These are phyloP conservation scores for Eupithecia pulchellata DNA, from an alignment of 2,888 invertebrate species.

Conservation along the genomic window DNA sequence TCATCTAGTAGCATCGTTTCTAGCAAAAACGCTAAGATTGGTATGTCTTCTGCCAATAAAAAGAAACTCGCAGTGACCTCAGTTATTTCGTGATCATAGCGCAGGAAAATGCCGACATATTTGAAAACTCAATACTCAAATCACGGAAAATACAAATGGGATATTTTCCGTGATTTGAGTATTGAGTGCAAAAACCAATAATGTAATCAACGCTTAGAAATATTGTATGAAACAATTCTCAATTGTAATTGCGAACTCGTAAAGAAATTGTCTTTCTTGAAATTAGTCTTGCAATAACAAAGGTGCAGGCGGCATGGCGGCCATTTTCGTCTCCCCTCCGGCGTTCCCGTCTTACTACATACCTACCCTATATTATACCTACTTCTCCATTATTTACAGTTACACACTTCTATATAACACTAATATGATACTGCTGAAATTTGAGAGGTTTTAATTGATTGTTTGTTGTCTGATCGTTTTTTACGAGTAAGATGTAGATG, in stretches of 20 bases:
- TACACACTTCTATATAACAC: constrained; percentile 37
- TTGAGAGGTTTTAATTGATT: not conserved
- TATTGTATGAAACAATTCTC: not conserved
- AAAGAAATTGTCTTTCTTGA: constrained; percentile 13
- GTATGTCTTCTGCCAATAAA: too few species aligned
- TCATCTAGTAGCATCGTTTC: too few species aligned
- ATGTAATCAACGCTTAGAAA: not conserved
- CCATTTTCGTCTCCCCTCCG: constrained; percentile 80
- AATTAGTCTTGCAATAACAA: constrained; percentile 45
- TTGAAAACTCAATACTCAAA: too few species aligned
- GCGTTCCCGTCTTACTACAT: constrained; percentile 46
- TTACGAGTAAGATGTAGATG: not conserved
- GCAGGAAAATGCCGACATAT: too few species aligned
- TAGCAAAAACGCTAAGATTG: too few species aligned
- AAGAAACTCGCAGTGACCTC: too few species aligned
- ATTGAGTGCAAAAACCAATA: not conserved
- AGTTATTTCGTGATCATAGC: too few species aligned
- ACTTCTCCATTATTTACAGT: constrained; percentile 43
- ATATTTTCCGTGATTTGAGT: too few species aligned
- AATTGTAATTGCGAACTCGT: not conserved
- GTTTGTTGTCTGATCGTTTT: not conserved
- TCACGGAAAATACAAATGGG: too few species aligned
- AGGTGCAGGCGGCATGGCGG: constrained; percentile 63
- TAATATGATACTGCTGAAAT: constrained; percentile 37
- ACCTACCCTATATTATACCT: constrained; percentile 38